Conservation (phyloP, 2,797 vertebrate genomes). For the Rhinella marina region DNA sequence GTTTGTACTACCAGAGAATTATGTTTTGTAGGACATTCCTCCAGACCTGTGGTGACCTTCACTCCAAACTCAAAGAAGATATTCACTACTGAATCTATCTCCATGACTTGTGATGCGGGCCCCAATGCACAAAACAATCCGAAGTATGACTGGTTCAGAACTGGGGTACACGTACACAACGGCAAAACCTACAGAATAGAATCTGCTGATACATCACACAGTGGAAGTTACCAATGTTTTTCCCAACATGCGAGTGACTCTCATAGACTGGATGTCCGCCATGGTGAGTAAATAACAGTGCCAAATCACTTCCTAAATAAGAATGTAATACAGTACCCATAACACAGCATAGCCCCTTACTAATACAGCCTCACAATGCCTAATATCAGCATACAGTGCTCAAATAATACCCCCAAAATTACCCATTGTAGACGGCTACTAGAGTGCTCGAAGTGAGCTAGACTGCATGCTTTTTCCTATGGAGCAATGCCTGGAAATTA, state of each 20-base stretch:
- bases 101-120: slow-evolving; percentile 4
- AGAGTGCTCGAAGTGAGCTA: too few relatives aligned
- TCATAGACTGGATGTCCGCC: not conserved
- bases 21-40: not conserved
- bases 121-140: not conserved
- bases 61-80: not conserved
- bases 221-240: slow-evolving; percentile 14
- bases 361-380: too few relatives aligned
- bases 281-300: not conserved
- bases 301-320: not conserved
- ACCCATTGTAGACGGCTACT: too few relatives aligned
- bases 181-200: not conserved
- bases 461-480: too few relatives aligned
- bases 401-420: too few relatives aligned
- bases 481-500: too few relatives aligned
- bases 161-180: not conserved
- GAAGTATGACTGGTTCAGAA: slow-evolving; percentile 13
- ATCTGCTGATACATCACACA: not conserved
- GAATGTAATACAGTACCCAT: not conserved
- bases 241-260: not conserved
- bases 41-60: not conserved
- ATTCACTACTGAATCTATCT: not conserved
- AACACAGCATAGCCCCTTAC: not conserved
- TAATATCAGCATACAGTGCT: too few relatives aligned
- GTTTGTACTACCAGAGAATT: too few relatives aligned